A percentile compares a stretch with the other conserved stretches of the same genome.
Conservation (phyloP, 2,888 invertebrate species). For the Lissocephala sabroskyi region DNA sequence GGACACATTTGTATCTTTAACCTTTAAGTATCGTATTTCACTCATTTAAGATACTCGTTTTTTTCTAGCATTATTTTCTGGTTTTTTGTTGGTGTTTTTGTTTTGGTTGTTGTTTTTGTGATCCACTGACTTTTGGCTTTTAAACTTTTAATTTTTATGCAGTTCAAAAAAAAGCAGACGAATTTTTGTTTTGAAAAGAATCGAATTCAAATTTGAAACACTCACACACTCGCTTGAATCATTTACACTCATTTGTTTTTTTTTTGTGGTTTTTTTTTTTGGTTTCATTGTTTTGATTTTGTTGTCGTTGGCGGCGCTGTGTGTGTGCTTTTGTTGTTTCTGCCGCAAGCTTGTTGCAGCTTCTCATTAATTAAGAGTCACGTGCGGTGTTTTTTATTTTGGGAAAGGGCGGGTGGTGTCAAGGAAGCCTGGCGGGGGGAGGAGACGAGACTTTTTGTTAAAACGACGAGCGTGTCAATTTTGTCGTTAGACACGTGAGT, state of each 20-base stretch:
- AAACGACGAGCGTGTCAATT: background rate
- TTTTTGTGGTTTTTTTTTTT: background rate
- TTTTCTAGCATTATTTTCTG: too few species aligned
- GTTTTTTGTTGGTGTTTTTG: conserved; percentile 24
- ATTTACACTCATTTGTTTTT: background rate
- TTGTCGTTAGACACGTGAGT: conserved; percentile 22
- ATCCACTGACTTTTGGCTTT: conserved; percentile 47
- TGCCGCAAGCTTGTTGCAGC: too few species aligned
- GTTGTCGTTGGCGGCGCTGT: conserved; percentile 11
- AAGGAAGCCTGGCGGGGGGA: too few species aligned
- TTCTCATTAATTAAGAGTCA: conserved; percentile 49
- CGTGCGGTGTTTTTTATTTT: conserved; percentile 34
- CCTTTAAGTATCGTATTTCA: conserved; percentile 24
- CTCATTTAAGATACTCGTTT: conserved; percentile 19
- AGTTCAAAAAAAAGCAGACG: background rate
- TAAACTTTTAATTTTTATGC: conserved; percentile 17
- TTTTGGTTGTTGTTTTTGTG: conserved; percentile 13
- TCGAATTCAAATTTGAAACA: too few species aligned
- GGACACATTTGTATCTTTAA: conserved; percentile 12
- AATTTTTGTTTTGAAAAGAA: too few species aligned
- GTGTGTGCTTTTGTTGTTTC: conserved; percentile 12
- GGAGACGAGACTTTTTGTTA: background rate
- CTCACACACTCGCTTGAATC: too few species aligned
- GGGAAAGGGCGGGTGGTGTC: too few species aligned
- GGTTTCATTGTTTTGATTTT: conserved; percentile 3